phyloP scores from a whole-genome alignment of 1,140 invertebrate species.

The Formica selysi region DNA sequence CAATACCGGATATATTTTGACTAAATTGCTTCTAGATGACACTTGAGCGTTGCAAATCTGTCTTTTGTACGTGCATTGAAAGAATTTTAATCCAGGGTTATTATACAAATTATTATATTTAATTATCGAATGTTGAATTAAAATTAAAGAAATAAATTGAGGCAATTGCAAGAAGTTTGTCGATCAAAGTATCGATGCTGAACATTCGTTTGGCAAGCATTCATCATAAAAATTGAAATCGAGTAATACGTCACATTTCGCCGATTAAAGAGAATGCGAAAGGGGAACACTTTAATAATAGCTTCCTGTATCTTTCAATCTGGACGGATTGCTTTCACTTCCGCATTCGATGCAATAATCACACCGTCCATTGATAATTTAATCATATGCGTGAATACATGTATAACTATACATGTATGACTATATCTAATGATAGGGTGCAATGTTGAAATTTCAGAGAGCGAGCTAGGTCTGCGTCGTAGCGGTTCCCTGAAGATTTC shows the following conservation, averaged over 20 bases:
- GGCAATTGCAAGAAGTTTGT: background rate
- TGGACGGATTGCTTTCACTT: slow-evolving; percentile 25
- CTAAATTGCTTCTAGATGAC: background rate
- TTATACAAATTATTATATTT: background rate
- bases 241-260: background rate
- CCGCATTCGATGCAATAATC: background rate
- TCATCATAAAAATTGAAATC: background rate
- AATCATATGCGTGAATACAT: background rate
- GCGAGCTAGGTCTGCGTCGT: slow-evolving; percentile 77
- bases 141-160: background rate
- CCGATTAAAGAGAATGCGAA: background rate
- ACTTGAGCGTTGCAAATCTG: background rate
- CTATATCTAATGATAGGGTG: background rate
- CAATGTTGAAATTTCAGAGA: slow-evolving; percentile 75
- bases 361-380: background rate
- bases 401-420: too few species aligned
- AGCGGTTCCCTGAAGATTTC: slow-evolving; percentile 78
- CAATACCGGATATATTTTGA: background rate
- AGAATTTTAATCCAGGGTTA: background rate
- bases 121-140: background rate
- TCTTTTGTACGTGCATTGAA: background rate
- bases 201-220: background rate
- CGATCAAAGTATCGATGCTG: background rate
- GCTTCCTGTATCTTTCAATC: slow-evolving; percentile 2
- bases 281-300: background rate